phyloP scores from a whole-genome alignment of 1,140 invertebrate species.

The Acromyrmex charruanus region DNA sequence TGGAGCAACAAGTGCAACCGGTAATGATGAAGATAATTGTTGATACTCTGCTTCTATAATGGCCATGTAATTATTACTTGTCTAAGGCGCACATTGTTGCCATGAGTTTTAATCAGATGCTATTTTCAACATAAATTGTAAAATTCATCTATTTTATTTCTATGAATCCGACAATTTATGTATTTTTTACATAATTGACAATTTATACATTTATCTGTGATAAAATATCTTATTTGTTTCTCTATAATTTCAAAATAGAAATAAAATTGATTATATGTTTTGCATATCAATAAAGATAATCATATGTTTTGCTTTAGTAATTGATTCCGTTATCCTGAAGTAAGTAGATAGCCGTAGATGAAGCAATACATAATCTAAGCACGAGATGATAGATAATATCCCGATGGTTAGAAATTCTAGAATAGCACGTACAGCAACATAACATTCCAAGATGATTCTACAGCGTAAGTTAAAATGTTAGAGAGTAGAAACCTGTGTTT shows the following conservation, averaged over 20 bases:
- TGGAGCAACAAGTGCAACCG: constrained; percentile 21
- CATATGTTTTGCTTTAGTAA: background rate
- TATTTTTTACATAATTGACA: background rate
- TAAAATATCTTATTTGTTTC: constrained; percentile 15
- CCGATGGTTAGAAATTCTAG: constrained; percentile 33
- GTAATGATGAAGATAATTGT: background rate
- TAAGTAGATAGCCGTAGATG: background rate
- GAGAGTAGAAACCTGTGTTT: constrained; percentile 34
- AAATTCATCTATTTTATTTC: background rate
- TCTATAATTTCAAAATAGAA: background rate
- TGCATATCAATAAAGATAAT: constrained; percentile 16
- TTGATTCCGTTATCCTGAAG: background rate
- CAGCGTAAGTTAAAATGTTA: constrained; percentile 14
- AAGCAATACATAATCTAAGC: constrained; percentile 28
- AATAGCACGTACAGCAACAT: constrained; percentile 8
- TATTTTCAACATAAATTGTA: background rate
- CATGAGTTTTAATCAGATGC: background rate
- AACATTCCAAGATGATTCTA: constrained; percentile 22
- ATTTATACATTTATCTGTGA: background rate
- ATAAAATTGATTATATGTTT: background rate
- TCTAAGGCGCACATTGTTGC: background rate
- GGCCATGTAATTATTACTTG: background rate
- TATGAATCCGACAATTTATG: background rate
- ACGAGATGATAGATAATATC: constrained; percentile 21
- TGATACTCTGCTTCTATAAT: constrained; percentile 14